Evolutionary conservation across 2,113 vertebrate genomes (phyloP).

Genomic region (Coturnix japonica): DNA sequence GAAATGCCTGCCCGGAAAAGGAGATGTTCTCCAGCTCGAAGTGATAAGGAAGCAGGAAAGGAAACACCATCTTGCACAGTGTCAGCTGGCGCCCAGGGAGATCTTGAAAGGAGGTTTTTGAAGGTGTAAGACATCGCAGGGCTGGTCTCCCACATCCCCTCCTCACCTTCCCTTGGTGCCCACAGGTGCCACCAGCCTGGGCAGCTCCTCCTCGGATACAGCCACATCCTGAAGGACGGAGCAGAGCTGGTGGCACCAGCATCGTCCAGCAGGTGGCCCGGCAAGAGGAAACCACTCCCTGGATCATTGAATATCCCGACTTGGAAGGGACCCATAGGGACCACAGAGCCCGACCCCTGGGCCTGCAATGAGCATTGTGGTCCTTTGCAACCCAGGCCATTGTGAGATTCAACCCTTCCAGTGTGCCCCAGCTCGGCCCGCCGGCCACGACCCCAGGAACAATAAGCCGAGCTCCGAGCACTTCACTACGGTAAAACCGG

Average conservation of each 20-base stretch:
- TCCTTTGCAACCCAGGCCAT: too few species aligned
- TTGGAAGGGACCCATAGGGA: neutral
- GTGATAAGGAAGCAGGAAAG: neutral
- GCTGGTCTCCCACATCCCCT: neutral
- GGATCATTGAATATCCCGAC: too few species aligned
- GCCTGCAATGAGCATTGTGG: rapidly evolving
- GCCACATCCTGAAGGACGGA: rapidly evolving
- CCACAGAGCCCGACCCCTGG: neutral
- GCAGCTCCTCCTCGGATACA: neutral
- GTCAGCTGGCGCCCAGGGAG: neutral
- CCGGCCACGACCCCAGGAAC: too few species aligned
- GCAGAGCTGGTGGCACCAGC: neutral
- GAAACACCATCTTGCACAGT: neutral
- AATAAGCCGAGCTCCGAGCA: too few species aligned
- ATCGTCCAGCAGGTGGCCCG: neutral
- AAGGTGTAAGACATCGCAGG: neutral
- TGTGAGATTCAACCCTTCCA: neutral
- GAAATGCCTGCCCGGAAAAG: neutral
- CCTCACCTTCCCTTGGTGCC: neutral
- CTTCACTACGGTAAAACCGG: neutral
- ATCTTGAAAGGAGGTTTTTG: neutral
- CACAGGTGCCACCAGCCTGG: neutral
- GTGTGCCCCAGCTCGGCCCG: too few species aligned
- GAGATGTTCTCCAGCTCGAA: neutral
- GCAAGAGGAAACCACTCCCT: too few species aligned